Evolutionary conservation across 2,113 vertebrate genomes (phyloP).

Genomic region (Lycocorax pyrrhopterus): DNA sequence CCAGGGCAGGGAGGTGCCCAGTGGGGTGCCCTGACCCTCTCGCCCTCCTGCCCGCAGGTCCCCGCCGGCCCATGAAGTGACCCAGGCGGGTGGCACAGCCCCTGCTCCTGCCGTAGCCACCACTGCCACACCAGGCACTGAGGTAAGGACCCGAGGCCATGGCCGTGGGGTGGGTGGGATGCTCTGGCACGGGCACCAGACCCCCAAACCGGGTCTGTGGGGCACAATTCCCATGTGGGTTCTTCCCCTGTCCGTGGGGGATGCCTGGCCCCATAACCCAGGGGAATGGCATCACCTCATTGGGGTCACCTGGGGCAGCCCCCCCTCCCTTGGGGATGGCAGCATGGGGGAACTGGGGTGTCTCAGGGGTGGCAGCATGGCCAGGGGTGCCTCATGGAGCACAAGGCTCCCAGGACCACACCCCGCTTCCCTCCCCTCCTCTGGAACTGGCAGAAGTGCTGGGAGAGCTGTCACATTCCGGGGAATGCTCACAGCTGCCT

Average conservation of each 20-base stretch:
- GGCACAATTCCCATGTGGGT: neutral
- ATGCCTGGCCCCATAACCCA: neutral
- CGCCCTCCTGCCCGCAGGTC: constrained; percentile 48
- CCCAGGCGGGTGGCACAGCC: constrained; percentile 66
- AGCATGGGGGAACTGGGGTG: neutral
- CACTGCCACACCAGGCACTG: neutral
- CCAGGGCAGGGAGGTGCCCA: neutral
- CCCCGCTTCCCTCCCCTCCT: neutral
- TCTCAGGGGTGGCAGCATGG: neutral
- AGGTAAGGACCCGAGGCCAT: neutral
- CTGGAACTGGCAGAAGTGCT: neutral
- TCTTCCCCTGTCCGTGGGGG: neutral
- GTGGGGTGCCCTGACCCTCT: neutral
- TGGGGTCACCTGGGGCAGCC: neutral
- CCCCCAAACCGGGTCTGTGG: neutral
- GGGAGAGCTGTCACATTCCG: neutral
- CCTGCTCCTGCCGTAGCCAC: constrained; percentile 57
- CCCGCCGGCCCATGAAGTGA: constrained; percentile 80
- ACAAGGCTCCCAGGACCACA: neutral
- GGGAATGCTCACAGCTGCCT: rapidly evolving
- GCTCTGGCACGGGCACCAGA: rapidly evolving
- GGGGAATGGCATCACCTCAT: rapidly evolving
- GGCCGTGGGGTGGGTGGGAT: neutral
- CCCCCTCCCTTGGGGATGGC: rapidly evolving
- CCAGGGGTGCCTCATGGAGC: neutral